Evolutionary conservation across 2,113 vertebrate genomes (phyloP), one percentile per base, ranked within the genome.

Genomic region (Hippolais icterina): DNA sequence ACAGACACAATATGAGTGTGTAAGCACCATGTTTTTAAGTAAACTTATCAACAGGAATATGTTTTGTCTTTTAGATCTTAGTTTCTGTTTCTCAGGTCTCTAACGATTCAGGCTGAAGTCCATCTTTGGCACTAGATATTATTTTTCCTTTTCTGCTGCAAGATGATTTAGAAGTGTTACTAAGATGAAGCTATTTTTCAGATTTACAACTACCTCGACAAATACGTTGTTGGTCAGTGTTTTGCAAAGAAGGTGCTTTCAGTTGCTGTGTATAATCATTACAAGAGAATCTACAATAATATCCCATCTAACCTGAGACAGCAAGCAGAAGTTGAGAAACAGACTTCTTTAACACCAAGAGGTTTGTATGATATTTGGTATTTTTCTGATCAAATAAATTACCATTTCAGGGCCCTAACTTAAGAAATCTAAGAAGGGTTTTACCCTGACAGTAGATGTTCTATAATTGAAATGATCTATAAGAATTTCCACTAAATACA

Each of bases 151-250:
- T 64, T 12, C 16, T 86, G 10, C 54, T 93, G 31, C 52, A n/a
- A 31, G 31, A 4, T 65, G 46, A 6, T 72, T 50, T n/a, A 56
- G 56, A 59, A 88, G 12, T 25, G 16, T 81, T 84, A 71, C 35
- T 96, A 76, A 94, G 71, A 68, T 11, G 11, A 61, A 84, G n/a
- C 87, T 86, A 4, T 94, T 79, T 98, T 98, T 83, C 97, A 99
- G 99, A 99, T 99, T 96, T 99, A 99, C 96, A 98, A 99, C 97
- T 99, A 99, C 98, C 99, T 99, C 86, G 99, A 99, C 97, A 99
- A 99, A 96, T 99, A 99, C 2, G 99, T 99, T 92, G 99, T 99
- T 94, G 99, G 99, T 94, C 99, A 99, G 96, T 99, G 98, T 20
- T 99, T 99, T 97, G 99, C 99, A 74, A 99, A 99, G 98, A 99